Evolutionary conservation across 1,140 invertebrate species (phyloP).

Genomic region (Pinna nobilis): DNA sequence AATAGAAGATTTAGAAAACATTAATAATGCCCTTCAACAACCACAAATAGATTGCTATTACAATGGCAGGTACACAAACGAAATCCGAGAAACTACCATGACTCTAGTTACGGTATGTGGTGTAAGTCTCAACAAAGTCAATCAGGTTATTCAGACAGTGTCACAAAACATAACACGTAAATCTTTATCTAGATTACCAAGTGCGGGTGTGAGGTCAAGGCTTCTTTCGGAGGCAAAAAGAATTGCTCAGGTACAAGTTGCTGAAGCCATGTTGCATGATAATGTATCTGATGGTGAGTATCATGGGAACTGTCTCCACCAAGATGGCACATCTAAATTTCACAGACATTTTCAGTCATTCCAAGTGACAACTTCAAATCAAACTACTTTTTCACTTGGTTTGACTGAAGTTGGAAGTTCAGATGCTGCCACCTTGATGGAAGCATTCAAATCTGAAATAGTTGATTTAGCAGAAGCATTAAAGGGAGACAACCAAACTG

Average conservation of each 20-base stretch:
- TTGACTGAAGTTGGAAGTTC: not conserved
- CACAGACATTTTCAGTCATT: too few species aligned
- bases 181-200: slow-evolving; percentile 19
- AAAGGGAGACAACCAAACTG: too few species aligned
- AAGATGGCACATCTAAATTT: too few species aligned
- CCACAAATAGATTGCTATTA: slow-evolving; percentile 9
- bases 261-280: too few species aligned
- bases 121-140: slow-evolving; percentile 27
- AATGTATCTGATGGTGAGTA: too few species aligned
- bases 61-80: slow-evolving; percentile 31
- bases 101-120: slow-evolving; percentile 28
- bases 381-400: slow-evolving; percentile 1
- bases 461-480: too few species aligned
- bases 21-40: not conserved
- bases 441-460: not conserved
- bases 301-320: too few species aligned
- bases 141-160: slow-evolving; percentile 25
- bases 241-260: slow-evolving; percentile 9
- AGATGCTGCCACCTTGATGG: slow-evolving; percentile 1
- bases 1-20: slow-evolving; percentile 21
- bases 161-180: slow-evolving; percentile 37
- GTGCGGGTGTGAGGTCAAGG: slow-evolving; percentile 25
- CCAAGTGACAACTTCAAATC: too few species aligned
- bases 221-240: slow-evolving; percentile 14
- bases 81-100: slow-evolving; percentile 30